These are phyloP conservation scores for Acanthoscelides obtectus DNA, from an alignment of 2,888 invertebrate genomes.

Conservation along the genomic window DNA sequence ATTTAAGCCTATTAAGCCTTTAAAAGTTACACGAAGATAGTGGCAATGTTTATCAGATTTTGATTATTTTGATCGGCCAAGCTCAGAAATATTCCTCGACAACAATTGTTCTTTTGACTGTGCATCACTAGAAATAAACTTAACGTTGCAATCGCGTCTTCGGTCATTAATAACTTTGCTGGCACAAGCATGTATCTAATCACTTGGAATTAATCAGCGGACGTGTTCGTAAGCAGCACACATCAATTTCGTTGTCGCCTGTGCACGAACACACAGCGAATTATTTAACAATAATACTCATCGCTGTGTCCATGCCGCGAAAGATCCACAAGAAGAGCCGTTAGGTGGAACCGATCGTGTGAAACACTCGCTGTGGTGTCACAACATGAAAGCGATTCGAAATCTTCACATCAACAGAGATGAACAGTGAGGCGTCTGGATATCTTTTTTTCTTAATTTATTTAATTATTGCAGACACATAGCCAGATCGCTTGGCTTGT, in stretches of 20 bases:
- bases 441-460: no score
- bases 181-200: not conserved
- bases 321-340: constrained; percentile 21
- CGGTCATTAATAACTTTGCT: not conserved
- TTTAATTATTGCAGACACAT: no score
- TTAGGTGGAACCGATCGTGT: constrained; percentile 21
- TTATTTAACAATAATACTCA: not conserved
- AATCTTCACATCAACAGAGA: no score
- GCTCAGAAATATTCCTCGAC: no score
- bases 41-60: no score
- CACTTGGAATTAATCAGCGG: not conserved
- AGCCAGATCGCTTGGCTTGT: no score
- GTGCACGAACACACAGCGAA: not conserved
- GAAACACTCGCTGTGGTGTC: constrained; percentile 4
- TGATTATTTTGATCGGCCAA: no score
- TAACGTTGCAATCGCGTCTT: not conserved
- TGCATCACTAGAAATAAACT: not conserved
- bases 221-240: not conserved
- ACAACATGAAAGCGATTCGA: not conserved
- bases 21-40: no score
- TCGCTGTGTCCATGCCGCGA: not conserved
- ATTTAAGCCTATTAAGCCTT: no score
- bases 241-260: not conserved
- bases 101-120: no score
- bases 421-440: no score